phyloP scores from a whole-genome alignment of 2,797 vertebrate species.

The Periparus ater region DNA sequence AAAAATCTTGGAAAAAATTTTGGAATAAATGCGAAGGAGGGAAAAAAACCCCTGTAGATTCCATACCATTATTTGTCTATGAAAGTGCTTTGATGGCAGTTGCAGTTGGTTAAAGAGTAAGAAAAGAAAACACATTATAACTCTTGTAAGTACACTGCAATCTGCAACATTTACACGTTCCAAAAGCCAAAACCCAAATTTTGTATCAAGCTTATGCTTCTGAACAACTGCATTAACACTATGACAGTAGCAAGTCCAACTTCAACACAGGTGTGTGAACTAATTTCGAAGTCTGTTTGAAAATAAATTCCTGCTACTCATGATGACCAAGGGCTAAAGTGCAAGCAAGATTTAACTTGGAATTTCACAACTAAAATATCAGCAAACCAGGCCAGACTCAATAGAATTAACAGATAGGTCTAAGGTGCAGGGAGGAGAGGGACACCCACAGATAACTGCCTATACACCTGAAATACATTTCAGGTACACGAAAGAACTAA shows the following conservation, averaged over 20 bases:
- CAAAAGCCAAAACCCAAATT: neutral
- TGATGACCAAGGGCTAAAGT: neutral
- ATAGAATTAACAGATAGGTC: neutral
- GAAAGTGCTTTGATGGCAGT: neutral
- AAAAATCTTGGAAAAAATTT: neutral
- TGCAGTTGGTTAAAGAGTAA: neutral
- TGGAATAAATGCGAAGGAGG: neutral
- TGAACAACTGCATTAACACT: neutral
- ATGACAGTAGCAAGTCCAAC: neutral
- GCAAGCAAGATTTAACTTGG: neutral
- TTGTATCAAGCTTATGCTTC: neutral
- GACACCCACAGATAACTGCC: neutral
- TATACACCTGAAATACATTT: neutral
- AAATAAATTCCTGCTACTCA: neutral
- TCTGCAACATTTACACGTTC: neutral
- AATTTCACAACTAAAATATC: neutral
- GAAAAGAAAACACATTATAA: neutral
- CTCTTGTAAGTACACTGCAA: neutral
- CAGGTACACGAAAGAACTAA: neutral
- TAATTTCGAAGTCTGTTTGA: neutral
- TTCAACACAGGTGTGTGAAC: neutral
- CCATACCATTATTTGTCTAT: neutral
- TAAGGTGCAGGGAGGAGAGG: neutral
- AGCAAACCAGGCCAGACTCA: neutral
- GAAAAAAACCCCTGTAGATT: rapidly evolving